Evolutionary conservation across 2,888 invertebrate genomes (phyloP), one percentile per base, ranked within the genome.

Genomic region (Erebia epiphron): DNA sequence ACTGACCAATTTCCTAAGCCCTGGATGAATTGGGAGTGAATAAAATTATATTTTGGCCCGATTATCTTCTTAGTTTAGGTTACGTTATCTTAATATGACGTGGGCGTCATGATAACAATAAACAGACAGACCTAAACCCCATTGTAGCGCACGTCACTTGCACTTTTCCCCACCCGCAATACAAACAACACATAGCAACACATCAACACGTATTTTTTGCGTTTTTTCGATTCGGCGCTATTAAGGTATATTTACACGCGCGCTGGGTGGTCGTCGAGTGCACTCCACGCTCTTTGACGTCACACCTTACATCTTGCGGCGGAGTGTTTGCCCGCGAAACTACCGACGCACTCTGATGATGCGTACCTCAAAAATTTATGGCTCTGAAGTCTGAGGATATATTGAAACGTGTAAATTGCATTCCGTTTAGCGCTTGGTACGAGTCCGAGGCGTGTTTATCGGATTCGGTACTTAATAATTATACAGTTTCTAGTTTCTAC

Each of bases 221-320:
- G 56, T 67, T 70, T 73, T 75, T 73, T 72, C 75, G 70, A 76
- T 73, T 73, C 75, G 76, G 76, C 75, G 76, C 76, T 79, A 78
- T 80, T 78, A 79, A 79, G 73, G 76, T 73, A 68, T 80, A 78
- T 80, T 79, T 78, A 75, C 76, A 77, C 67, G 58, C 77, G 73
- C 75, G 93, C 94, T 94, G 89, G 92, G 91, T 92, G 94, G 94
- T 94, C 94, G 94, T 94, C 94, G 94, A 94, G 94, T 94, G 94
- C 82, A 82, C 87, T 87, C 89, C 89, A 74, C 75, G 73, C 89
- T 76, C 79, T 83, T 66, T 87, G 87, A 85, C 89, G 90, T 89
- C 90, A 89, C 81, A 74, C 72, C 72, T 74, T 65, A 52, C 73
- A 67, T 73, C 73, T 73, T 69, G 67, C 43, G 66, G 14, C 69